Evolutionary conservation across 2,888 invertebrate species (phyloP), one percentile per base, ranked within the genome.

Genomic region (Melanchra persicariae): DNA sequence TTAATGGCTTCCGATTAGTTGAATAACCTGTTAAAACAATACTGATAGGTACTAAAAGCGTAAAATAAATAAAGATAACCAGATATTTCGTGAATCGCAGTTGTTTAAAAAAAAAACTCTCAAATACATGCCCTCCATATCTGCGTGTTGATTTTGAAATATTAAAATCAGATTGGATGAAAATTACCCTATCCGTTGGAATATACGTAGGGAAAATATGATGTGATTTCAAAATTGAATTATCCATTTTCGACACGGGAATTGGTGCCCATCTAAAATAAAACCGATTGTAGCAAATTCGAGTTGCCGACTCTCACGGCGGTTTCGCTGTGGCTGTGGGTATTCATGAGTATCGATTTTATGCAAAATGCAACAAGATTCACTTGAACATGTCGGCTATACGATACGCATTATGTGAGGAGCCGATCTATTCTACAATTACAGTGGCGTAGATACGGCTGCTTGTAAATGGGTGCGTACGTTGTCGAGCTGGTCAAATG

Each of bases 291-390:
- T 87, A 88, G 90, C 87, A 89, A 93, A 93, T 93, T 93, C 88
- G 87, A 89, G 87, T 88, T 87, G 90, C 89, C 88, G 90, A 92
- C 90, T 92, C 92, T 93, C 93, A 90, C 91, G 84, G 86, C 89
- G 90, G 92, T 89, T 88, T 88, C 89, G 89, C 84, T 87, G 86
- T 86, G 87, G 87, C 87, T 89, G 91, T 89, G 89, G 87, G 91
- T 94, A 95, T 95, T 95, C 95, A 94, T 93, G 95, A 93, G 92
- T 94, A 96, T 96, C 94, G 96, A 96, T 96, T 96, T 95, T 95
- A 95, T 96, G 95, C 95, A 96, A 95, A 96, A 94, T 95, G 94
- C 95, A 95, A 94, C 95, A 94, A 95, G 94, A 95, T 95, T 95
- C 94, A 94, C 94, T 94, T 92, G 92, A 92, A 93, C 92, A 91